phyloP scores from a whole-genome alignment of 2,888 invertebrate genomes.

The Argyresthia goedartella region DNA sequence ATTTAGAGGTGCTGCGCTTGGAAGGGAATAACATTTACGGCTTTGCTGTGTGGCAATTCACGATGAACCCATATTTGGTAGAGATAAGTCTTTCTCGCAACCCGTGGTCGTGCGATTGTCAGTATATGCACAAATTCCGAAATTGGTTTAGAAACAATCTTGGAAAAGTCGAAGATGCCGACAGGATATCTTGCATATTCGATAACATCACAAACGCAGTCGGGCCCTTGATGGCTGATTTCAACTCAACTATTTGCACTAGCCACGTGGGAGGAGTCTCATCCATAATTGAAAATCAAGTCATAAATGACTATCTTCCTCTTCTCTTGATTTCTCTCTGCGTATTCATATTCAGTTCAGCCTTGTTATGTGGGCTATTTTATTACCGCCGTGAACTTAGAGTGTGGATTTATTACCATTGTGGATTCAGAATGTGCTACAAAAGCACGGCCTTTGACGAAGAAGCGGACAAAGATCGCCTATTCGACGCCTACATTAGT shows the following conservation, averaged over 20 bases:
- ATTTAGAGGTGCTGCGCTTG: constrained; percentile 85
- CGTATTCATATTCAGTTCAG: constrained; percentile 82
- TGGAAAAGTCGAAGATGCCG: constrained; percentile 85
- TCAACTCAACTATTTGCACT: constrained; percentile 84
- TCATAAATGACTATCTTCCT: constrained; percentile 86
- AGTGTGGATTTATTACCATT: constrained; percentile 89
- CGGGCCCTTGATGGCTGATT: constrained; percentile 80
- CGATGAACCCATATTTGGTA: constrained; percentile 86
- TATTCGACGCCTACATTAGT: constrained; percentile 95
- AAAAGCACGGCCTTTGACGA: constrained; percentile 85
- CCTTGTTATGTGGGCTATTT: constrained; percentile 82
- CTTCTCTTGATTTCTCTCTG: constrained; percentile 82
- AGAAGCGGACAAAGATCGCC: constrained; percentile 84
- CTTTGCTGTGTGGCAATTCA: constrained; percentile 90
- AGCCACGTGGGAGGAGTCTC: constrained; percentile 79
- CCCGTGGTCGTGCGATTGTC: constrained; percentile 93
- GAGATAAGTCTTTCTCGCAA: constrained; percentile 87
- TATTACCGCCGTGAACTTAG: constrained; percentile 85
- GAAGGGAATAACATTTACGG: constrained; percentile 86
- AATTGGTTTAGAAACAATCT: constrained; percentile 84
- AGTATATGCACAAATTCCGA: constrained; percentile 83
- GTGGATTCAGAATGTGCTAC: constrained; percentile 89
- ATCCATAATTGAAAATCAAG: constrained; percentile 79
- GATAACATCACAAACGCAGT: constrained; percentile 79
- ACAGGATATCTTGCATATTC: constrained; percentile 81